Evolutionary conservation across 2,888 invertebrate species (phyloP).

Genomic region (Temnothorax ravouxi): DNA sequence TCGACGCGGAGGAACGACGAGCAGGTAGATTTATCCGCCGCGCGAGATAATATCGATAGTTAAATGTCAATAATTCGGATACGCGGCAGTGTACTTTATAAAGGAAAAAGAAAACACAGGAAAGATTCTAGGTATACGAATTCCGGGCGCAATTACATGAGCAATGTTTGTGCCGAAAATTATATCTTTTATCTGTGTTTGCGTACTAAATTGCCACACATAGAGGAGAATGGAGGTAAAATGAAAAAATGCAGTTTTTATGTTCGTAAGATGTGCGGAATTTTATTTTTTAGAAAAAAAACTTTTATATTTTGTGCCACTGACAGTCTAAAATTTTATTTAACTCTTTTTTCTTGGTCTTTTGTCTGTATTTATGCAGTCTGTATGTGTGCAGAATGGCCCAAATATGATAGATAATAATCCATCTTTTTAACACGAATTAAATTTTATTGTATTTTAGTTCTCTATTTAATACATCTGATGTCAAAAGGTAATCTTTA

Average conservation of each 20-base stretch:
- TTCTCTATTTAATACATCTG: neutral
- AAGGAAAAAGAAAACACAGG: constrained; percentile 15
- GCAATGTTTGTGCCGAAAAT: constrained; percentile 44
- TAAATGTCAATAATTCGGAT: constrained; percentile 53
- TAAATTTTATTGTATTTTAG: neutral
- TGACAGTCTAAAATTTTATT: constrained; percentile 30
- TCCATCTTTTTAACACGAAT: neutral
- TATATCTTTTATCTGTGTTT: constrained; percentile 37
- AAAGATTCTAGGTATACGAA: constrained; percentile 15
- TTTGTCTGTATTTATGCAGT: neutral
- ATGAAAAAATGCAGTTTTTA: neutral
- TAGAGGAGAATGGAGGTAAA: neutral
- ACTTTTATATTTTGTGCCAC: constrained; percentile 19
- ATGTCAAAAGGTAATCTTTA: neutral
- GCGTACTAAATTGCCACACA: constrained; percentile 27
- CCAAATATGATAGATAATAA: neutral
- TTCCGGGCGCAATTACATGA: constrained; percentile 29
- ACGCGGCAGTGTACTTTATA: constrained; percentile 15
- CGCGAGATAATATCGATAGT: constrained; percentile 45
- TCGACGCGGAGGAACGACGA: constrained; percentile 15
- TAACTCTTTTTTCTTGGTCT: neutral
- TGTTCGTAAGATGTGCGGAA: neutral
- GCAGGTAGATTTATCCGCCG: constrained; percentile 9
- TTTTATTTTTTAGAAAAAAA: constrained; percentile 24
- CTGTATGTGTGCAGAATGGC: neutral